Conservation (phyloP, 2,113 vertebrate genomes). For the Hiodon tergisus region DNA sequence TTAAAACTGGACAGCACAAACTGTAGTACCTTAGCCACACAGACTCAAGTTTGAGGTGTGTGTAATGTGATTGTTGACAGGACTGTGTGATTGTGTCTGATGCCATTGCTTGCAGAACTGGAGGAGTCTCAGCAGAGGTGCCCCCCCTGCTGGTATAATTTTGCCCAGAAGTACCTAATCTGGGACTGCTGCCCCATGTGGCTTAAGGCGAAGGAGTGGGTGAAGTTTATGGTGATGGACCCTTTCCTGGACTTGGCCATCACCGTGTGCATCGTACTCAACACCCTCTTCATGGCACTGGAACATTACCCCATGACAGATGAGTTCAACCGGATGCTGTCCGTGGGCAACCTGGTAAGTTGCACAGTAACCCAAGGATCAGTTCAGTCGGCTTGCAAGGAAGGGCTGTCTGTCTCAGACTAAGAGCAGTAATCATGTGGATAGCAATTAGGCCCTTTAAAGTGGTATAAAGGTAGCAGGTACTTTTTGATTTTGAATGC, state of each 20-base stretch:
- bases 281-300: slow-evolving; percentile 97
- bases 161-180: slow-evolving; percentile 83
- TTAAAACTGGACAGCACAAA: too few relatives aligned
- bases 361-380: not conserved
- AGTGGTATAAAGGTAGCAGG: too few relatives aligned
- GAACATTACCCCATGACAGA: slow-evolving; percentile 96
- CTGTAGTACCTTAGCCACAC: too few relatives aligned
- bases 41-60: too few relatives aligned
- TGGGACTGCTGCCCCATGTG: slow-evolving; percentile 89
- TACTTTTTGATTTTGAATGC: too few relatives aligned
- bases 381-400: not conserved
- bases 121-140: slow-evolving; percentile 88
- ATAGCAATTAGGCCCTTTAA: too few relatives aligned
- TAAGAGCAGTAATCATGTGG: too few relatives aligned
- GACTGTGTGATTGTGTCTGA: not conserved
- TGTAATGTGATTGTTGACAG: not conserved
- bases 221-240: slow-evolving; percentile 92
- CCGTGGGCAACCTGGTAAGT: slow-evolving; percentile 91
- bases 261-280: slow-evolving; percentile 95
- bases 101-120: slow-evolving; percentile 67
- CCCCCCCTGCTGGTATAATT: slow-evolving; percentile 84
- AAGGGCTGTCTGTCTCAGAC: not conserved
- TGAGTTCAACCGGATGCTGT: slow-evolving; percentile 90
- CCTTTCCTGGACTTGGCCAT: slow-evolving; percentile 91
- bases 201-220: slow-evolving; percentile 80